A percentile compares a stretch with the other conserved stretches of the same genome.
Conservation (phyloP, 64 coral and sea anemone genomes). For the Stichodactyla mertensii region DNA sequence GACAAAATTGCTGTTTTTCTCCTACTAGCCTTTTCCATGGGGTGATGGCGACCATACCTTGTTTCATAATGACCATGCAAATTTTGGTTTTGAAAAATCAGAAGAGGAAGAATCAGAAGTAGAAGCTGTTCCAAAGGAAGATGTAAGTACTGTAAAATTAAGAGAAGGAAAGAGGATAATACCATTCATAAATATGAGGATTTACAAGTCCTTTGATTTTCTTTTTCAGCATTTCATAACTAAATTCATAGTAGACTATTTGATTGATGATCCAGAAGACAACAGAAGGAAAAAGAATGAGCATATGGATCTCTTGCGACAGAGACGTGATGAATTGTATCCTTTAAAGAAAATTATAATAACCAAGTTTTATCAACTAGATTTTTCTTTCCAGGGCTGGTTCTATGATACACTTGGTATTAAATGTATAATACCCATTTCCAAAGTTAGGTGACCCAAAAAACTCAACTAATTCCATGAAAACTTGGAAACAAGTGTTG, state of each 20-base stretch:
- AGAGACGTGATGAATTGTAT: conserved; percentile 53
- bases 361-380: too few species aligned
- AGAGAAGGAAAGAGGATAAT: not conserved
- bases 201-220: not conserved
- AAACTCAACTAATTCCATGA: too few species aligned
- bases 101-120: conserved; percentile 18
- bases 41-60: conserved; percentile 45
- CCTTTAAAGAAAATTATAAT: conserved; percentile 4
- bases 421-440: too few species aligned
- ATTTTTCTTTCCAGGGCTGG: too few species aligned
- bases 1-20: not conserved
- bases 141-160: not conserved
- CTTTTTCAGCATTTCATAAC: conserved; percentile 40
- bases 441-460: too few species aligned
- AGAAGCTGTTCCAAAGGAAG: conserved; percentile 15
- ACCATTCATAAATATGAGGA: too few species aligned
- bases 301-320: conserved; percentile 54
- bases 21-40: conserved; percentile 61
- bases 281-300: conserved; percentile 48
- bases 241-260: conserved; percentile 47
- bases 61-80: conserved; percentile 64
- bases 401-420: too few species aligned
- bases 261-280: conserved; percentile 58
- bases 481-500: too few species aligned
- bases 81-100: conserved; percentile 51